Evolutionary conservation across 2,113 vertebrate genomes (phyloP), one percentile per base, ranked within the genome.

Genomic region (Tetrax tetrax): DNA sequence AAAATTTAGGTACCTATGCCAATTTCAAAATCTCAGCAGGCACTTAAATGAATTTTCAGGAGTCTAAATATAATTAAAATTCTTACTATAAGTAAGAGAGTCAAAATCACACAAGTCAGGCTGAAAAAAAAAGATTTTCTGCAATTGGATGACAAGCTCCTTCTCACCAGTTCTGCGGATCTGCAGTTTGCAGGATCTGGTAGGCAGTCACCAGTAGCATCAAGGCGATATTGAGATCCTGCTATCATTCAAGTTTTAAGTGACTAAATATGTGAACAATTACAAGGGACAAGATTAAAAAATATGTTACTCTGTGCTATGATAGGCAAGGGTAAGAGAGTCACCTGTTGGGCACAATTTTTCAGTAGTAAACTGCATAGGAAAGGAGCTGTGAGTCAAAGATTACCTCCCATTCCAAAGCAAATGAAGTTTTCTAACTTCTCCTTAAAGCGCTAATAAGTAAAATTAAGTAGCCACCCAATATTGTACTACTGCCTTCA

Each of bases 151-250:
- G 37, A 63, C 38, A 66, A 66, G 20, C 8, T 63, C 9, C 48
- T 86, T 64, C 43, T 71, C 37, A 41, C 43, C 66, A 28, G 53
- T 8, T 14, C 20, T 18, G 66, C 12, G 50, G 27, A 20, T 18
- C 41, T 70, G 78, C 59, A 54, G 22, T n/a, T 54, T 43, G 25
- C 53, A 27, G 23, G 20, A 12, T 29, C 68, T 83, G 43, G 37
- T 22, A 79, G 24, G 53, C 20, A 23, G 37, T 59, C 38, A 61
- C n/a, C 33, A 23, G 8, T 3, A 51, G 17, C 50, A 50, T 15
- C 59, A 77, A 77, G 43, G n/a, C 1, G 0, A 21, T 16, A 54
- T 0, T 0, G 0, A 84, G 77, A 43, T 61, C 31, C 56, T 59
- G 14, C 56, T 78, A 5, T 19, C 35, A 16, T 22, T 47, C 37